A percentile compares a stretch with the other conserved stretches of the same genome.
phyloP scores from a whole-genome alignment of 2,888 invertebrate species.

The Steinernema carpocapsae region DNA sequence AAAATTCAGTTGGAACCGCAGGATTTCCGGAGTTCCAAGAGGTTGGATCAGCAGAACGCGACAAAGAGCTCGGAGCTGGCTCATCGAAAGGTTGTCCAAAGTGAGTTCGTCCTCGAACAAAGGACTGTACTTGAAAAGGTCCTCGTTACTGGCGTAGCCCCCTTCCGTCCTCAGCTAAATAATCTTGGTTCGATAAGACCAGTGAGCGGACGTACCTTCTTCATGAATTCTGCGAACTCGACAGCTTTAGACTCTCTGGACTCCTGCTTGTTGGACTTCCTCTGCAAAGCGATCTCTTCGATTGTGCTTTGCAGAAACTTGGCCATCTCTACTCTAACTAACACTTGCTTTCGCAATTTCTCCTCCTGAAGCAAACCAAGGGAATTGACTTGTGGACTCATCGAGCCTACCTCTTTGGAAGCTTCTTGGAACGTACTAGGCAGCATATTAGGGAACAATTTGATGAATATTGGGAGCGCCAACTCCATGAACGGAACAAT shows the following conservation, averaged over 20 bases:
- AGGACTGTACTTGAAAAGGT: conserved; percentile 88
- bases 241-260: conserved; percentile 74
- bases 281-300: conserved; percentile 89
- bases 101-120: conserved; percentile 89
- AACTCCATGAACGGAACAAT: conserved; percentile 97
- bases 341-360: conserved; percentile 85
- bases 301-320: conserved; percentile 95
- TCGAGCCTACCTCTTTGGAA: conserved; percentile 69
- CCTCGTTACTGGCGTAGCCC: conserved; percentile 81
- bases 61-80: conserved; percentile 89
- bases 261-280: conserved; percentile 72
- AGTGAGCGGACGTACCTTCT: conserved; percentile 72
- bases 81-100: conserved; percentile 86
- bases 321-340: conserved; percentile 94
- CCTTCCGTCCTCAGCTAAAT: conserved; percentile 78
- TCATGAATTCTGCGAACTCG: conserved; percentile 88
- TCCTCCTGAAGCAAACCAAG: conserved; percentile 75
- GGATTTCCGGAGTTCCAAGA: conserved; percentile 84
- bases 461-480: conserved; percentile 86
- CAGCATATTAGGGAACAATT: conserved; percentile 95
- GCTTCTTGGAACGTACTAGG: conserved; percentile 89
- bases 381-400: neutral
- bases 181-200: neutral
- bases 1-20: conserved; percentile 89
- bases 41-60: conserved; percentile 84